Base-by-base conservation (phyloP, 2,888 invertebrate genomes). In the Cataglyphis livida region DNA sequence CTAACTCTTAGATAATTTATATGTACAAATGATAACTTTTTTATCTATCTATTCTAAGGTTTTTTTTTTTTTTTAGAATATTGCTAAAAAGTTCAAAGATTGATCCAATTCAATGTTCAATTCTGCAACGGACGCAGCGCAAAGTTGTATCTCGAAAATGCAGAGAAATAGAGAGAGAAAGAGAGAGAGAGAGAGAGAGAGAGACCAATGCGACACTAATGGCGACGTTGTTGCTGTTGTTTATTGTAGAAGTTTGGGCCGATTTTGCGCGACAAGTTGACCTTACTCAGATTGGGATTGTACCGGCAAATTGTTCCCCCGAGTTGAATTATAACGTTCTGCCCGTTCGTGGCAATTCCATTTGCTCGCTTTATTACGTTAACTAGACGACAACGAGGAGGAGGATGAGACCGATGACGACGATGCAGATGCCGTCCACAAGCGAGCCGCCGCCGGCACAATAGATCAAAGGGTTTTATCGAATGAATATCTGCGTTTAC, bases 271-370 rank as follows among this genome's bases (percentile, higher is more conserved):
- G 70, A 38, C 82, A 79, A 81, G 64, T 38, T 76, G 84, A 86
- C 88, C 87, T 88, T 87, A 87, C 88, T 83, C 86, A 66, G 88
- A 89, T 91, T 89, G 90, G 88, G 87, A 92, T 91, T 88, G 90
- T 83, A 82, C 87, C 84, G 87, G 85, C 88, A 91, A 91, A 92
- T 93, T 92, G 92, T 91, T 90, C 90, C 89, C 88, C 76, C 84
- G 90, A 91, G 90, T 92, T 91, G 91, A 92, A 92, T 92, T 92
- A 92, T 90, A 90, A 91, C 90, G 87, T 85, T 88, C 85, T 84
- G 87, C 83, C 84, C 87, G 87, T 82, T 89, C 84, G 82, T 84
- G 86, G 84, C 88, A 90, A 90, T 92, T 89, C 88, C 88, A 88
- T 89, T 91, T 88, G 85, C 88, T 41, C 84, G 85, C 88, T 89